Evolutionary conservation across 2,113 vertebrate species (phyloP), one percentile per base, ranked within the genome.

Genomic region (Grus americana): DNA sequence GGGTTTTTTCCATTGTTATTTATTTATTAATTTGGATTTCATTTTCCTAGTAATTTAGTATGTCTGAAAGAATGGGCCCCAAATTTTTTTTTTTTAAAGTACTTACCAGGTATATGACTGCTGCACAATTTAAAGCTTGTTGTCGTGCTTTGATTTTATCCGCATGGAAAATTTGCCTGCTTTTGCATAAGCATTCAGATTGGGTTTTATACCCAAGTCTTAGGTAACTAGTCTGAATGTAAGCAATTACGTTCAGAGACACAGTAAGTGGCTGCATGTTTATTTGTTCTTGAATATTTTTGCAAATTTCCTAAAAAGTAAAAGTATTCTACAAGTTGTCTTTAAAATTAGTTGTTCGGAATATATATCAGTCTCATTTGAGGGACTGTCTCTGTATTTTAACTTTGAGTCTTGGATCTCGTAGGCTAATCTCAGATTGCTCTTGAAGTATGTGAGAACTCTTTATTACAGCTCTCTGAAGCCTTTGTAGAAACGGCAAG

Each of bases 401-500:
- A 89, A 46, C 74, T 91, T 95, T 73, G 66, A 72, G 46, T 62
- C 79, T 93, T 6, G 6, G 40, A 78, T 91, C 55, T 61, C 32
- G 20, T 61, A 76, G 62, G 62, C 55, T 58, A 49, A 76, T 94
- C 63, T 94, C 26, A 90, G 73, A 91, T 76, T 79, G 63, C 86
- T 92, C 91, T 95, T 86, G 73, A 91, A 57, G 78, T 79, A 16
- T 78, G 50, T 94, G 81, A 79, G 85, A 95, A 92, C 7, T 76
- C 82, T 92, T 94, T 68, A 66, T 83, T 95, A 76, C 85, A 86
- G 88, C 67, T 90, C 75, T 93, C 36, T 59, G 79, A 94, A 95
- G 90, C 49, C 61, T 95, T 67, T 96, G 74, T 96, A 86, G 85
- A 90, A 93, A 47, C 83, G 55, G 94, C 79, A 90, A 95, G 83